These are phyloP conservation scores for Rhabdomys pumilio DNA, from an alignment of 2,797 vertebrate species.

Conservation along the genomic window DNA sequence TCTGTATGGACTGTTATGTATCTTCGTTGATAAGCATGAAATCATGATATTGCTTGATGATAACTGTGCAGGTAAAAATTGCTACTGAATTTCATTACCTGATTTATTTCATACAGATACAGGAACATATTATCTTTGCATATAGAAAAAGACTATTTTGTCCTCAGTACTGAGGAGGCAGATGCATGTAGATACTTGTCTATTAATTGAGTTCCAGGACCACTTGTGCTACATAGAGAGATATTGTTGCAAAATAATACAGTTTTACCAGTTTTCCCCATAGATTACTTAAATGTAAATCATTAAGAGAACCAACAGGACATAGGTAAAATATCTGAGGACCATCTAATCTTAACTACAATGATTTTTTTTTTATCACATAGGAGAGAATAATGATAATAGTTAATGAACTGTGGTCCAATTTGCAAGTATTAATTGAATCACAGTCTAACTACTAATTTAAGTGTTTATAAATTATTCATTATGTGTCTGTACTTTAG, in stretches of 20 bases:
- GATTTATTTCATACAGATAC: not conserved
- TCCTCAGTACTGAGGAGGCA: not conserved
- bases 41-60: not conserved
- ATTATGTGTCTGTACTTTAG: not conserved
- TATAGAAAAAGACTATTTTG: not conserved
- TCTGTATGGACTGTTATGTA: not conserved
- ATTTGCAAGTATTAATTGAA: conserved; percentile 61
- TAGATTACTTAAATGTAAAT: not conserved
- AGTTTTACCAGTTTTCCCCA: conserved; percentile 49
- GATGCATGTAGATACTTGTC: not conserved
- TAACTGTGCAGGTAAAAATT: conserved; percentile 12
- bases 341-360: conserved; percentile 32
- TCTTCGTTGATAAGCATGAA: conserved; percentile 25
- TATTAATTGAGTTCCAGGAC: not conserved
- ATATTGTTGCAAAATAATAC: not conserved
- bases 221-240: not conserved
- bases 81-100: conserved; percentile 9
- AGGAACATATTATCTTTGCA: conserved; percentile 23
- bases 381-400: conserved; percentile 53
- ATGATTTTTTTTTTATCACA: conserved; percentile 46
- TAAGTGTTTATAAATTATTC: conserved; percentile 61
- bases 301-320: conserved; percentile 41
- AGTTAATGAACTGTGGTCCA: conserved; percentile 30
- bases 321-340: not conserved
- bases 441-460: conserved; percentile 27